Evolutionary conservation across 2,113 vertebrate species (phyloP), one percentile per base, ranked within the genome.

Genomic region (Psittacara wagleri): DNA sequence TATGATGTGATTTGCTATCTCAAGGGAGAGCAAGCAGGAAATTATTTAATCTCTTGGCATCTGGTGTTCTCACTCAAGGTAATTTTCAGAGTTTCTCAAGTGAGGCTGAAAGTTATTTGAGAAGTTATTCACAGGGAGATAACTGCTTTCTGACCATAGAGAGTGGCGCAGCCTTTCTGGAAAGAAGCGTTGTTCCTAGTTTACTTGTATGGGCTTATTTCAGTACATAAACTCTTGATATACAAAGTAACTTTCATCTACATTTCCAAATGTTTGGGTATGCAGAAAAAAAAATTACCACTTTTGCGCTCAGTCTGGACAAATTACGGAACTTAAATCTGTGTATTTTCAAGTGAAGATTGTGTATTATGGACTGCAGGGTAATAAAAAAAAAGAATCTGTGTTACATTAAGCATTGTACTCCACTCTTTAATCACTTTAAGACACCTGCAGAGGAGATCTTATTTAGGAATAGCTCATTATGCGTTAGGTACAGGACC

Each of bases 31-130:
- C 73, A 87, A 25, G 82, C 67, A 80, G 89, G 90, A 94, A 95
- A 93, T 87, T 67, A 88, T 90, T 83, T 95, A 94, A 96, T 96
- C 84, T 97, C 70, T 86, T 81, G 41, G 51, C 83, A 74, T 90
- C 87, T 88, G 74, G 52, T 83, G 67, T 10, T 87, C 54, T 96
- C 66, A 87, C 70, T 73, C 44, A 68, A 94, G 83, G 24, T 93
- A 88, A 93, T 94, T 97, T 94, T 88, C 80, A 31, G 67, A 92
- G 33, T 88, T 85, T 93, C 74, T 92, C 27, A 37, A 72, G 74
- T 88, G 90, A 97, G 70, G 35, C 94, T 90, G 69, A 70, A 94
- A 89, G 35, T 92, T 97, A 80, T 95, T 94, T 87, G 35, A 94
- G 91, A 97, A 95, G 72, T 96, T 95, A 61, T 79, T 96, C 64